Base-by-base conservation (phyloP, 1,140 invertebrate species). In the Bombus confusus region DNA sequence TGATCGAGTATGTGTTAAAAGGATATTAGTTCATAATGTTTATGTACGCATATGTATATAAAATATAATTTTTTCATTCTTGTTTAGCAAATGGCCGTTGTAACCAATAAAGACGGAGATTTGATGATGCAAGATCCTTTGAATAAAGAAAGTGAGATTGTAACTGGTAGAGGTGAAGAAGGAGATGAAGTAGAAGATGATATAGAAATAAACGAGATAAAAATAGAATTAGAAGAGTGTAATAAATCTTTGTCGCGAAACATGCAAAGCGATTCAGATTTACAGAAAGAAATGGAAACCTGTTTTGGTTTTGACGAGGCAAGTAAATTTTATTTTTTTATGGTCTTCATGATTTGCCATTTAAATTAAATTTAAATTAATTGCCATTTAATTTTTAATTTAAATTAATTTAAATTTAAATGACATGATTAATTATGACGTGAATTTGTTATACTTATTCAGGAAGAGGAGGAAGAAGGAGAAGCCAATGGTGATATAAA, bases 241-340 rank as follows among this genome's bases (percentile, higher is more conserved):
- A 74, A 41, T 31, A 93, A 92, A 90, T 81, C 64, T 18, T 66
- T 83, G 3, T 76, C 66, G 76, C 93, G 92, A 90, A 92, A 83
- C 83, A 93, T 86, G 89, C 95, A 92, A 94, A 95, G 86, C 82
- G 95, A 94, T 87, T 93, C 91, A 87, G 96, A 94, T 95, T 94
- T 92, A 87, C 96, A 91, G 39, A 97, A 97, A 90, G 97, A 98
- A 91, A 97, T 98, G 95, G 96, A 97, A 90, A 98, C 97, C 64
- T 98, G 97, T 93, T 98, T 98, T 93, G 98, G 98, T 31, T 98
- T 98, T 95, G 97, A 98, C 94, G 97, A 97, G 93, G 96, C 96
- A 93, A 91, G 80, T 89, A 83, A 57, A 57, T 72, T 31, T 13
- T 34, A 66, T 15, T 15, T 78, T 47, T 57, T 69, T 59, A 22